Conservation (phyloP, 2,797 vertebrate genomes). For the Myotis findleyi region DNA sequence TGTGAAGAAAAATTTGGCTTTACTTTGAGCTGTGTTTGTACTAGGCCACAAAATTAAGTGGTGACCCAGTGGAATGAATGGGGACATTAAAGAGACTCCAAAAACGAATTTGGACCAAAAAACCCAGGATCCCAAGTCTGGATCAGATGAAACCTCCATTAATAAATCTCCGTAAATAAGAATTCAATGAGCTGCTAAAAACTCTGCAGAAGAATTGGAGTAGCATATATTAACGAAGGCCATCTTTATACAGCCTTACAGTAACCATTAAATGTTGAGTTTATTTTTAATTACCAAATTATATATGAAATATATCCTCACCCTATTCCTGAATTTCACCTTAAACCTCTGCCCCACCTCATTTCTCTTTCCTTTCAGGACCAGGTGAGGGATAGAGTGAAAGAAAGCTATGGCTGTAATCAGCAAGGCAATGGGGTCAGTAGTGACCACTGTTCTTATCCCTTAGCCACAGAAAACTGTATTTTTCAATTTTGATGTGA, state of each 20-base stretch:
- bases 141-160: conserved; percentile 85
- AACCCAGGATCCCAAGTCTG: conserved; percentile 73
- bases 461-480: not conserved
- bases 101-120: conserved; percentile 90
- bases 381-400: not conserved
- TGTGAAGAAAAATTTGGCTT: conserved; percentile 59
- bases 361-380: not conserved
- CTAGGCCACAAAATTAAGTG: conserved; percentile 85
- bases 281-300: not conserved
- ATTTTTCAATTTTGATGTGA: not conserved
- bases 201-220: not conserved
- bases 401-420: not conserved
- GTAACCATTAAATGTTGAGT: not conserved
- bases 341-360: too few species aligned
- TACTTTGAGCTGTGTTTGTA: conserved; percentile 61
- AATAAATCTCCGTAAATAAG: conserved; percentile 85
- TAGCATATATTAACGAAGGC: conserved; percentile 7
- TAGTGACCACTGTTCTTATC: not conserved
- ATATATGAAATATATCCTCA: conserved; percentile 4
- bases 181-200: not conserved
- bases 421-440: not conserved
- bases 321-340: not conserved
- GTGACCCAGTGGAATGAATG: conserved; percentile 81
- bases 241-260: conserved; percentile 42
- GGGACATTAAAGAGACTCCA: conserved; percentile 91